phyloP scores from a whole-genome alignment of 2,113 vertebrate genomes.

The Prinia subflava region DNA sequence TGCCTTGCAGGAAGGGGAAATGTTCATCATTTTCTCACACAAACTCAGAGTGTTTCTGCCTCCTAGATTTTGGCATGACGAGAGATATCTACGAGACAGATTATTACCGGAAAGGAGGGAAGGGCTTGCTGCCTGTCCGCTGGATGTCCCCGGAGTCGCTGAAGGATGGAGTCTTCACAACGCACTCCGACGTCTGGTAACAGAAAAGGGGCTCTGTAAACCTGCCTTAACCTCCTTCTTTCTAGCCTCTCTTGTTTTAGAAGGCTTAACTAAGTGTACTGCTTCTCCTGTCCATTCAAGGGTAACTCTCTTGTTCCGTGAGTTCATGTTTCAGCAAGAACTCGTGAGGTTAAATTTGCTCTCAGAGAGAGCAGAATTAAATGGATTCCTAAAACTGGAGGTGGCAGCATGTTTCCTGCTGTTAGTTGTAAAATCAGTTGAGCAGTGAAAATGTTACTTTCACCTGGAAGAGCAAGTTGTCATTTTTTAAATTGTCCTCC shows the following conservation, averaged over 20 bases:
- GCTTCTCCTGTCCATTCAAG: neutral
- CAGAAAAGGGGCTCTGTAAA: neutral
- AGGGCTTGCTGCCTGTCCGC: constrained; percentile 94
- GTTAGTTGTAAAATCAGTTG: constrained; percentile 16
- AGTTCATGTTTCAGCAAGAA: neutral
- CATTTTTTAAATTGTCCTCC: constrained; percentile 21
- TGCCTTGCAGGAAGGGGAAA: neutral
- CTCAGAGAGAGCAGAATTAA: neutral
- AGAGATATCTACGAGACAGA: constrained; percentile 99
- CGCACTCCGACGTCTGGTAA: constrained; percentile 98
- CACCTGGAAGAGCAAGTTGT: constrained; percentile 32
- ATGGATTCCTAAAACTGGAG: neutral
- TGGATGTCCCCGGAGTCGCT: constrained; percentile 99
- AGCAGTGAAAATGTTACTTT: neutral
- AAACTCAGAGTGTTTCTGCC: neutral
- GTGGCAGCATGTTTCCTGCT: neutral
- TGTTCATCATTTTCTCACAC: neutral
- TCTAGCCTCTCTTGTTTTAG: neutral
- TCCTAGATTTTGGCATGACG: constrained; percentile 96
- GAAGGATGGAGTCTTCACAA: constrained; percentile 98
- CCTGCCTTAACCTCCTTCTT: neutral
- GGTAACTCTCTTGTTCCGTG: neutral
- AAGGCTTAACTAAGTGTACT: neutral
- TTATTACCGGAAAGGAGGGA: constrained; percentile 98
- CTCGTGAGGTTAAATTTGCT: neutral